These are phyloP conservation scores for Octodonta nipae DNA, from an alignment of 2,888 invertebrate genomes.

Conservation along the genomic window DNA sequence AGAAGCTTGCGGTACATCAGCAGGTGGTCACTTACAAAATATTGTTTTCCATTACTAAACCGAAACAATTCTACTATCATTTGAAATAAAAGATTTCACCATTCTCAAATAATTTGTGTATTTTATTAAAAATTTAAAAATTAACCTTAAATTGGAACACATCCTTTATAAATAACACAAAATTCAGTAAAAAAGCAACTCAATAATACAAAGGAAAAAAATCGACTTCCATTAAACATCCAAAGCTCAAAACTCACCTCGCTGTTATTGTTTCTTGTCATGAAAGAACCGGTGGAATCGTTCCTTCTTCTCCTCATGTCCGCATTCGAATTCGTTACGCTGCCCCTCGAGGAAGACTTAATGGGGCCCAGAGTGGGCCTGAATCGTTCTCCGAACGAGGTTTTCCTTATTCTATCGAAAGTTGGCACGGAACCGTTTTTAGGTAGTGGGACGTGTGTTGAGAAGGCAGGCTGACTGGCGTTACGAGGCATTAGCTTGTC, in stretches of 20 bases:
- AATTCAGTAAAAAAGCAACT: too few species aligned
- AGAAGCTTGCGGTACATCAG: too few species aligned
- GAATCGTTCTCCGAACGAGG: conserved; percentile 69
- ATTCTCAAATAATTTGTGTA: too few species aligned
- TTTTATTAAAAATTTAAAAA: too few species aligned
- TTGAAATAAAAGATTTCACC: too few species aligned
- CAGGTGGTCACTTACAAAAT: too few species aligned
- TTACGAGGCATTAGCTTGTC: conserved; percentile 57
- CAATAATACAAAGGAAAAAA: too few species aligned
- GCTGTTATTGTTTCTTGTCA: conserved; percentile 46
- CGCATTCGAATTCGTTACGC: conserved; percentile 55
- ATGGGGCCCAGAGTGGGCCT: conserved; percentile 75
- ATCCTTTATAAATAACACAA: too few species aligned
- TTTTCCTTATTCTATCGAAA: conserved; percentile 74
- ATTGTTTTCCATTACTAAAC: too few species aligned
- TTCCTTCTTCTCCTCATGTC: conserved; percentile 53
- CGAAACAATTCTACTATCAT: too few species aligned
- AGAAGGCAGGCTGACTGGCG: conserved; percentile 77
- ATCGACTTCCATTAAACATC: too few species aligned
- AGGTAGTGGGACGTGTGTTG: conserved; percentile 46
- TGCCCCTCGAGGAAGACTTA: conserved; percentile 61
- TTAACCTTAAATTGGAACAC: too few species aligned
- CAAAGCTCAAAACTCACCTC: conserved; percentile 42
- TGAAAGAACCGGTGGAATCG: conserved; percentile 43
- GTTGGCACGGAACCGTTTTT: conserved; percentile 85